Evolutionary conservation across 2,888 invertebrate genomes (phyloP).

Genomic region (Chydorus sphaericus): DNA sequence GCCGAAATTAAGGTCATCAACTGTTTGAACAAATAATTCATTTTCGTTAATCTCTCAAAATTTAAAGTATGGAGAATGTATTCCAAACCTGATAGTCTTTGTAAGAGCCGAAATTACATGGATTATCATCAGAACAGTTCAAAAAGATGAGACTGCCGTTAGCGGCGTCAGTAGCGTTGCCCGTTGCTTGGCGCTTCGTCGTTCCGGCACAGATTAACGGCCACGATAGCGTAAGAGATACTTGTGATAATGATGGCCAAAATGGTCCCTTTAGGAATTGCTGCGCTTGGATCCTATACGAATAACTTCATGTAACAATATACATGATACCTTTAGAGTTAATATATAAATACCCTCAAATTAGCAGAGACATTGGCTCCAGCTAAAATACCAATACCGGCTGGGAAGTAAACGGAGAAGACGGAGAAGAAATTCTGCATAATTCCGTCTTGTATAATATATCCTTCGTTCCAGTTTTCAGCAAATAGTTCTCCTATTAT

Average conservation of each 20-base stretch:
- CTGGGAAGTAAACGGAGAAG: slow-evolving; percentile 94
- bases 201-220: slow-evolving; percentile 66
- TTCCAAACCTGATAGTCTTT: slow-evolving; percentile 65
- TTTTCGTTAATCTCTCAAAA: neutral
- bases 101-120: slow-evolving; percentile 71
- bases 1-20: slow-evolving; percentile 72
- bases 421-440: slow-evolving; percentile 84
- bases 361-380: slow-evolving; percentile 98
- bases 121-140: slow-evolving; percentile 20
- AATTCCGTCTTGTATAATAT: slow-evolving; percentile 54
- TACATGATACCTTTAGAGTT: neutral
- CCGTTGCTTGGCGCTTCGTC: slow-evolving; percentile 63
- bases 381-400: slow-evolving; percentile 81
- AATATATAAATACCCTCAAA: slow-evolving; percentile 49
- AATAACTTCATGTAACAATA: neutral
- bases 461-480: slow-evolving; percentile 63
- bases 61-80: neutral
- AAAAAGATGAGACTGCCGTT: slow-evolving; percentile 46
- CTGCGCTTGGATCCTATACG: slow-evolving; percentile 63
- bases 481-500: slow-evolving; percentile 50
- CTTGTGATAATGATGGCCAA: slow-evolving; percentile 74
- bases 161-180: slow-evolving; percentile 41
- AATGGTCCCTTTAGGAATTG: slow-evolving; percentile 88
- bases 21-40: slow-evolving; percentile 28
- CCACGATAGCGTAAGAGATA: slow-evolving; percentile 67